These are phyloP conservation scores for Vulpes vulpes DNA, from an alignment of 2,113 vertebrate genomes.

Conservation along the genomic window DNA sequence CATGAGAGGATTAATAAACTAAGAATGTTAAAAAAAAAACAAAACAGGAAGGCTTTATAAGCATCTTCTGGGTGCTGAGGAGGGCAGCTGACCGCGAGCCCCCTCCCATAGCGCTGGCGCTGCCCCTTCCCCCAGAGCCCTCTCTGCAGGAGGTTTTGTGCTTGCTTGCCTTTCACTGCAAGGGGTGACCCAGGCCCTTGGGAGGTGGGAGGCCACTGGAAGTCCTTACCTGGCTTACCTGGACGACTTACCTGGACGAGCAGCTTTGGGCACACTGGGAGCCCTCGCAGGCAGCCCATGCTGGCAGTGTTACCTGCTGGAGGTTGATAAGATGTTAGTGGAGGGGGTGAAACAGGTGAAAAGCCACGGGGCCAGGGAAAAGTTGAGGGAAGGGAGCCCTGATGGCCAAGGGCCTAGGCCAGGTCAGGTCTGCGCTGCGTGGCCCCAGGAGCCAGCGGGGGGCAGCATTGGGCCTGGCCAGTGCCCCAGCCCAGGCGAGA, in stretches of 20 bases:
- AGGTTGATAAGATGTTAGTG: background rate
- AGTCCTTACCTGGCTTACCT: background rate
- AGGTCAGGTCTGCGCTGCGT: fast-evolving
- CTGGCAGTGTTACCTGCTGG: background rate
- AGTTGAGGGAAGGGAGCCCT: background rate
- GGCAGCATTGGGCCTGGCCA: background rate
- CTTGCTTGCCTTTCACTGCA: background rate
- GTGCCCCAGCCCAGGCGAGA: background rate
- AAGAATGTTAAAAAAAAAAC: background rate
- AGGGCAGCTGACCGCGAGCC: too few species aligned
- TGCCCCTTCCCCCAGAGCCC: too few species aligned
- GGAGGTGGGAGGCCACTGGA: background rate
- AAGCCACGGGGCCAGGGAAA: background rate
- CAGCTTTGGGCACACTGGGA: background rate
- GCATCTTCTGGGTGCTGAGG: background rate
- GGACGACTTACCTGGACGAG: background rate
- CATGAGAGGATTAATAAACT: too few species aligned
- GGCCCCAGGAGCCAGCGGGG: background rate
- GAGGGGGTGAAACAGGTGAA: background rate
- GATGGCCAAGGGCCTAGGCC: background rate
- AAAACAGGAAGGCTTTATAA: conserved; percentile 67
- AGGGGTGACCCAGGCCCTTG: background rate
- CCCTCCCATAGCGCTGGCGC: fast-evolving
- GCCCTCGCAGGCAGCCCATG: background rate
- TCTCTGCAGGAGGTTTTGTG: background rate